These are phyloP conservation scores for Palaemon carinicauda DNA, from an alignment of 1,140 invertebrate genomes.

Conservation along the genomic window DNA sequence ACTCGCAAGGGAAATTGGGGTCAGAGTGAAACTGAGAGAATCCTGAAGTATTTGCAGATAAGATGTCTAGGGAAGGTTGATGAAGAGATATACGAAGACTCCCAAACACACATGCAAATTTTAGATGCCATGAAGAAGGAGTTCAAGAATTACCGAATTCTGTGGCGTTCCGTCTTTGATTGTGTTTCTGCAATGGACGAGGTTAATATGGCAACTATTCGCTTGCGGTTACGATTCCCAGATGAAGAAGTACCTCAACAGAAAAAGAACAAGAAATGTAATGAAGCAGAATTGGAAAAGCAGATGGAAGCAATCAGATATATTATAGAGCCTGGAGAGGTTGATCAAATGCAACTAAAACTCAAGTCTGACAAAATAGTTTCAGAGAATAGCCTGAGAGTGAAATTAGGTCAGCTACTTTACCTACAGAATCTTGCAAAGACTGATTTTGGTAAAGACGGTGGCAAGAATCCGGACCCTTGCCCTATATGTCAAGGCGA, in stretches of 20 bases:
- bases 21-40: slow-evolving; percentile 69
- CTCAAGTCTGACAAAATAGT: slow-evolving; percentile 63
- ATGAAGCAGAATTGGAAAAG: slow-evolving; percentile 56
- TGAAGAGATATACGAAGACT: slow-evolving; percentile 67
- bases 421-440: slow-evolving; percentile 70
- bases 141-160: slow-evolving; percentile 72
- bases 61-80: slow-evolving; percentile 61
- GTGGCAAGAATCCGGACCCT: slow-evolving; percentile 70
- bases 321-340: slow-evolving; percentile 67
- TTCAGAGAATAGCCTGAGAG: slow-evolving; percentile 63
- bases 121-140: slow-evolving; percentile 74
- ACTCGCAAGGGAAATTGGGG: slow-evolving; percentile 68
- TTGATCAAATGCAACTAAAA: slow-evolving; percentile 62
- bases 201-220: slow-evolving; percentile 77
- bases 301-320: slow-evolving; percentile 63
- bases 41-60: slow-evolving; percentile 67
- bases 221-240: slow-evolving; percentile 70
- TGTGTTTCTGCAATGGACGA: slow-evolving; percentile 76
- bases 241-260: slow-evolving; percentile 62
- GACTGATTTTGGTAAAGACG: slow-evolving; percentile 63
- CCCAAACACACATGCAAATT: slow-evolving; percentile 69
- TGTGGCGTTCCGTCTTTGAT: slow-evolving; percentile 72
- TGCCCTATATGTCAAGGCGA: slow-evolving; percentile 77
- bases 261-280: slow-evolving; percentile 51
- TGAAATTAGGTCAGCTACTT: slow-evolving; percentile 68